phyloP scores from a whole-genome alignment of 2,888 invertebrate species.

The Tethea ocularis region DNA sequence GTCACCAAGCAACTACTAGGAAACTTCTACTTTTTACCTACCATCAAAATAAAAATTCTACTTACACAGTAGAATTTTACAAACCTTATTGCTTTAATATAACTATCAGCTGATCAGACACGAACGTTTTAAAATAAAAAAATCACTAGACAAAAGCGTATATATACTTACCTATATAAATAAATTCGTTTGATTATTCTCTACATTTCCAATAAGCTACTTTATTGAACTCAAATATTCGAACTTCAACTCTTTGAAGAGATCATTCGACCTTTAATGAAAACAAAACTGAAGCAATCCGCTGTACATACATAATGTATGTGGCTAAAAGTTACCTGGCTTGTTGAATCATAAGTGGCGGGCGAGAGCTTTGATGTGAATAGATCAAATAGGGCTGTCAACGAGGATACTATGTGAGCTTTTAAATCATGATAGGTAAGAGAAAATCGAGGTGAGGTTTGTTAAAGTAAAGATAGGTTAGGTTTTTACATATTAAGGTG shows the following conservation, averaged over 20 bases:
- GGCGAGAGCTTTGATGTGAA: background rate
- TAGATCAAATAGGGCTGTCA: background rate
- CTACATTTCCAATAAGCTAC: background rate
- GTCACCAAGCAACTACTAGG: too few relatives aligned
- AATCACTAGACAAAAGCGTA: too few relatives aligned
- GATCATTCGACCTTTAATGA: slow-evolving; percentile 1
- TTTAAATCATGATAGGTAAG: background rate
- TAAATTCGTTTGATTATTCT: background rate
- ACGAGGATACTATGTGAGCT: background rate
- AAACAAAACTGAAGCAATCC: slow-evolving; percentile 4
- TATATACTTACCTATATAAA: too few relatives aligned
- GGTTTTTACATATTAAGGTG: too few relatives aligned
- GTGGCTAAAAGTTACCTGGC: slow-evolving; percentile 2
- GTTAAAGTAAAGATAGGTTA: too few relatives aligned
- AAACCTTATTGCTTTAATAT: too few relatives aligned
- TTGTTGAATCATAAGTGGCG: slow-evolving; percentile 4
- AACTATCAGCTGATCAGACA: too few relatives aligned
- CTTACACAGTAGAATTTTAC: too few relatives aligned
- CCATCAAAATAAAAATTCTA: too few relatives aligned
- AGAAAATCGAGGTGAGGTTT: too few relatives aligned
- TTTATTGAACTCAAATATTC: background rate
- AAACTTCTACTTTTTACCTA: too few relatives aligned
- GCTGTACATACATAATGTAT: slow-evolving; percentile 5
- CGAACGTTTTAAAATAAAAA: too few relatives aligned
- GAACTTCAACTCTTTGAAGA: background rate